A percentile compares a stretch with the other conserved stretches of the same genome.
Conservation (phyloP, 2,113 vertebrate genomes). For the Anhinga rufa region DNA sequence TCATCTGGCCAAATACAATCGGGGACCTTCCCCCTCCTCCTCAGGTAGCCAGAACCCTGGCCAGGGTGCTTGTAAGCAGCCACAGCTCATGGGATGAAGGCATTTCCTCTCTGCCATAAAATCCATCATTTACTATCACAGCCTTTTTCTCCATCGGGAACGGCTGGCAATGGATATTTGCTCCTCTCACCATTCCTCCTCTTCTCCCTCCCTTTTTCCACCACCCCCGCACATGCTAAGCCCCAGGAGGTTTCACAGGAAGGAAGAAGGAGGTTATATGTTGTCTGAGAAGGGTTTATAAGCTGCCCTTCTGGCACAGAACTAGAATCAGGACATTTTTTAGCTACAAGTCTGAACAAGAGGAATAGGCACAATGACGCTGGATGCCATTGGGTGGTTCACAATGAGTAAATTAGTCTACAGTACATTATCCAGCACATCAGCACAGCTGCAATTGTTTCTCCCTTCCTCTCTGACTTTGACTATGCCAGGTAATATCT, state of each 20-base stretch:
- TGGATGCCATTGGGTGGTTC: not conserved
- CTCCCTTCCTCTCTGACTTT: not conserved
- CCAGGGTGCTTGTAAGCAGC: not conserved
- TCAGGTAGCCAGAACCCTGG: slow-evolving; percentile 9
- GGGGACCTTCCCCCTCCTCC: not conserved
- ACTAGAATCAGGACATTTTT: not conserved
- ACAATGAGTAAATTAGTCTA: not conserved
- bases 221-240: not conserved
- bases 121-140: slow-evolving; percentile 8
- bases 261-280: not conserved
- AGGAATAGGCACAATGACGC: not conserved
- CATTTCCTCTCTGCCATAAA: slow-evolving; percentile 39
- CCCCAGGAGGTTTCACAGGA: not conserved
- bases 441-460: not conserved
- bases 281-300: slow-evolving; percentile 28
- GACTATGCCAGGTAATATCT: not conserved
- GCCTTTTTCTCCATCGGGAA: not conserved
- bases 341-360: not conserved
- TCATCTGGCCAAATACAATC: not conserved
- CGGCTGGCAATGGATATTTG: not conserved
- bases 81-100: slow-evolving; percentile 2
- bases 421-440: not conserved
- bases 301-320: slow-evolving; percentile 15
- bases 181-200: not conserved
- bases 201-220: not conserved